Conservation (phyloP, 1,140 invertebrate species). For the Orussus abietinus region DNA sequence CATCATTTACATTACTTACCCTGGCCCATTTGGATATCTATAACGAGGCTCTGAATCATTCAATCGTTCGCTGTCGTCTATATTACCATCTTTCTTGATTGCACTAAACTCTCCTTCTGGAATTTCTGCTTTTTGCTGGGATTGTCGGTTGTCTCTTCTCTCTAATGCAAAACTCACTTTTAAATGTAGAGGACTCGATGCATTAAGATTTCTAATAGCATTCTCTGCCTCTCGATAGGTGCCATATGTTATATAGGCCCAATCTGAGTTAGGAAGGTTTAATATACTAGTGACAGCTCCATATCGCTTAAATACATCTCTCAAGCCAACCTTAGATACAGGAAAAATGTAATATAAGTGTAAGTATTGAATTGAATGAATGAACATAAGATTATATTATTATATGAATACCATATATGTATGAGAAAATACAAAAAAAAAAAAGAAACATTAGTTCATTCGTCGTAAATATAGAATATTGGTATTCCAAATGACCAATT, state of each 20-base stretch:
- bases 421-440: conserved; percentile 3
- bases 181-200: conserved; percentile 27
- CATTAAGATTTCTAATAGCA: conserved; percentile 29
- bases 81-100: no score
- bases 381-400: no score
- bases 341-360: conserved; percentile 7
- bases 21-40: no score
- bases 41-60: no score
- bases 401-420: conserved; percentile 6
- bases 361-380: no score
- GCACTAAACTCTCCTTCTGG: no score
- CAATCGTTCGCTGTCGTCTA: no score
- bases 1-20: not conserved
- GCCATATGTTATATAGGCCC: conserved; percentile 34
- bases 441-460: conserved; percentile 6
- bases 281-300: conserved; percentile 28
- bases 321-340: conserved; percentile 30
- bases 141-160: not conserved
- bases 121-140: no score
- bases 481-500: conserved; percentile 8
- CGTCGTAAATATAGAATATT: not conserved
- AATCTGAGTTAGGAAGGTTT: conserved; percentile 18
- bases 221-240: conserved; percentile 33
- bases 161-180: conserved; percentile 27
- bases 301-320: conserved; percentile 33